A percentile compares a stretch with the other conserved stretches of the same genome.
phyloP scores from a whole-genome alignment of 2,888 invertebrate genomes.

The Lissonota sp. region DNA sequence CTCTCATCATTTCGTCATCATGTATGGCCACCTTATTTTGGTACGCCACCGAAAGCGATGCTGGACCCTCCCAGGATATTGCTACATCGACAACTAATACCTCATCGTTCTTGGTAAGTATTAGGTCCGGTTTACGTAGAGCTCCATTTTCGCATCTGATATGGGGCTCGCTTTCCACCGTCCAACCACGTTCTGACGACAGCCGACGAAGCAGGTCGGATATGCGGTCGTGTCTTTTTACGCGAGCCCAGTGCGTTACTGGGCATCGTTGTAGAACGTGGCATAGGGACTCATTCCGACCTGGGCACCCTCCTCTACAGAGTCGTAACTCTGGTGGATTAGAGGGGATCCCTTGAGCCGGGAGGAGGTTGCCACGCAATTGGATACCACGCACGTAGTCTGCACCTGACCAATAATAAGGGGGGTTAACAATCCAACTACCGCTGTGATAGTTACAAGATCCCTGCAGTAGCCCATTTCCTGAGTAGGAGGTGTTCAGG shows the following conservation, averaged over 20 bases:
- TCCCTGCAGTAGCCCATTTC: constrained; percentile 39
- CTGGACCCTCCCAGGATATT: no score
- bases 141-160: not conserved
- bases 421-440: constrained; percentile 66
- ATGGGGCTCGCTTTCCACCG: not conserved
- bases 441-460: constrained; percentile 50
- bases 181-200: not conserved
- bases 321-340: not conserved
- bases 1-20: no score
- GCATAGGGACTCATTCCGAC: not conserved
- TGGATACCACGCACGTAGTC: constrained; percentile 72
- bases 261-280: not conserved
- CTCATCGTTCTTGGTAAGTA: no score
- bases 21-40: no score
- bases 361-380: constrained; percentile 70
- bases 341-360: constrained; percentile 69
- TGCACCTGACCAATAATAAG: constrained; percentile 68
- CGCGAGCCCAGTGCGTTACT: not conserved
- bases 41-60: no score
- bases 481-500: no score
- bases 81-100: no score
- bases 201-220: not conserved
- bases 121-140: not conserved
- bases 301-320: not conserved
- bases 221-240: not conserved